A percentile compares a stretch with the other conserved stretches of the same genome.
phyloP scores from a whole-genome alignment of 2,113 vertebrate genomes.

The Cinclus cinclus region DNA sequence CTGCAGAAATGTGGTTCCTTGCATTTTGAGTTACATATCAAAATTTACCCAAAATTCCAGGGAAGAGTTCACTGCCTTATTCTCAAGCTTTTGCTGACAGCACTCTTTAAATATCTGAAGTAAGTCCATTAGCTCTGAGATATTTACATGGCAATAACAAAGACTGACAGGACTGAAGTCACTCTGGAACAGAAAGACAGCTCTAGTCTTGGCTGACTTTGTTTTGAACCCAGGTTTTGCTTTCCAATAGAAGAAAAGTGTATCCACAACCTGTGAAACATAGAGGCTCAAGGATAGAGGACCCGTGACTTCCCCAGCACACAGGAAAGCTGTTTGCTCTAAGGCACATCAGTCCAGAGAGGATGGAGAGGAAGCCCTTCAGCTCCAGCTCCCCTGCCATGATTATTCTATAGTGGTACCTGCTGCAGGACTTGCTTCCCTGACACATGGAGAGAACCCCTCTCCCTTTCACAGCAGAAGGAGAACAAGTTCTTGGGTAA shows the following conservation, averaged over 20 bases:
- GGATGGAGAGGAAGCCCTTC: neutral
- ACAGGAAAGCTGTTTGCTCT: neutral
- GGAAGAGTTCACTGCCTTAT: neutral
- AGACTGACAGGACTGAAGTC: neutral
- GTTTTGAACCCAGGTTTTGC: neutral
- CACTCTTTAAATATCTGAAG: neutral
- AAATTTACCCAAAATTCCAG: neutral
- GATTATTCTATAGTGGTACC: neutral
- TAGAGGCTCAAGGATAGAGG: neutral
- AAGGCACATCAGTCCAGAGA: rapidly evolving
- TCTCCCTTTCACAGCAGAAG: neutral
- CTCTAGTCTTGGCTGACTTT: neutral
- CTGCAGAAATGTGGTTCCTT: neutral
- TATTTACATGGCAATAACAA: neutral
- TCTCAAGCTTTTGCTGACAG: neutral
- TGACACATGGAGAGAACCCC: neutral
- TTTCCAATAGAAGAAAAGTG: neutral
- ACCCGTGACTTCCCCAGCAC: rapidly evolving
- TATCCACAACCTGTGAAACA: neutral
- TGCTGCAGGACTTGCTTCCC: neutral
- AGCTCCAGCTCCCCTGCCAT: neutral
- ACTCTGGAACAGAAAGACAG: neutral
- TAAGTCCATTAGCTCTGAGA: neutral
- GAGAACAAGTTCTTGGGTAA: neutral
- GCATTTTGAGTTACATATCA: neutral